phyloP scores from a whole-genome alignment of 2,888 invertebrate genomes.

The Anoncus sp. region DNA sequence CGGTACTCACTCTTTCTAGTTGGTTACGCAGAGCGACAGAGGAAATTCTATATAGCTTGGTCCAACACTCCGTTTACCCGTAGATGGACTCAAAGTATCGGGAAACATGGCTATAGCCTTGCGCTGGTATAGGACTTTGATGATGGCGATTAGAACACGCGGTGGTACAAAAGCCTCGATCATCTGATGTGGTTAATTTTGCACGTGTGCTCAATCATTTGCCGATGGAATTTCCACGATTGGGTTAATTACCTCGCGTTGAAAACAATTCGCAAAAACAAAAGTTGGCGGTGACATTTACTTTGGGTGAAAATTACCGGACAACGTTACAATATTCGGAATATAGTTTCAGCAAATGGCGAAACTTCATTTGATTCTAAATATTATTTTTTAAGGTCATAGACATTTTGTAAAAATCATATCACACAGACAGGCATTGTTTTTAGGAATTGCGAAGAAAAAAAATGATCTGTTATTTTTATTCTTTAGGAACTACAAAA shows the following conservation, averaged over 20 bases:
- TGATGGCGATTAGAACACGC: constrained; percentile 51
- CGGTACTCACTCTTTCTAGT: constrained; percentile 10
- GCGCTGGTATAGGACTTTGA: constrained; percentile 54
- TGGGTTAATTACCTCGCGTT: constrained; percentile 19
- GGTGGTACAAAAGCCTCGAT: constrained; percentile 45
- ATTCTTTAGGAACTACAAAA: no score
- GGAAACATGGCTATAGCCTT: constrained; percentile 24
- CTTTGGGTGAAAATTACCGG: constrained; percentile 1
- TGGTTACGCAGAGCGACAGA: not conserved
- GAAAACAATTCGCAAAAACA: constrained; percentile 3
- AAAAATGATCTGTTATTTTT: no score
- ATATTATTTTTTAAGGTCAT: not conserved
- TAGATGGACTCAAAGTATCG: constrained; percentile 50
- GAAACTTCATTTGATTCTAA: not conserved
- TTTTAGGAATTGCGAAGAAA: no score
- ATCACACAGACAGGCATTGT: no score
- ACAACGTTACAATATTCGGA: not conserved
- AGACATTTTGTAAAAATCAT: not conserved
- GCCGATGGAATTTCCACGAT: constrained; percentile 10
- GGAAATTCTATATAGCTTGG: constrained; percentile 6
- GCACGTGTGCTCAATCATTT: constrained; percentile 32
- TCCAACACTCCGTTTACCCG: constrained; percentile 9
- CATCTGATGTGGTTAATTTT: constrained; percentile 56
- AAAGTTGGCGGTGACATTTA: constrained; percentile 4
- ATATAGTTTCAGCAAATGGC: not conserved